Evolutionary conservation across 2,113 vertebrate species (phyloP).

Genomic region (Hypanus sabinus): DNA sequence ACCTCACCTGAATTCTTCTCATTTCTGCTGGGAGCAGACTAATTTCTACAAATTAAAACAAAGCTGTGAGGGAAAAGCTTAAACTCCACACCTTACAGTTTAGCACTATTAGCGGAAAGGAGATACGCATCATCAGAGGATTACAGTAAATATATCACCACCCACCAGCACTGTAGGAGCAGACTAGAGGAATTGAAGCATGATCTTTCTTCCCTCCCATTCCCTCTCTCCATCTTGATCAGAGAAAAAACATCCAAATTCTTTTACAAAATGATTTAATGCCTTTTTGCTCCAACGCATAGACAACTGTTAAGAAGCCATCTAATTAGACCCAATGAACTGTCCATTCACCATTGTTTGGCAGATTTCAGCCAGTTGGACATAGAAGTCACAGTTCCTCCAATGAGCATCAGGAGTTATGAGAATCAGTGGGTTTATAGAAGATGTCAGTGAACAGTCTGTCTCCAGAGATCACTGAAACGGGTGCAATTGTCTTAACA

Average conservation of each 20-base stretch:
- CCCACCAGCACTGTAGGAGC: neutral
- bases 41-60: neutral
- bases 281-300: neutral
- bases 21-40: neutral
- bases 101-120: neutral
- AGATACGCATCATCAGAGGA: neutral
- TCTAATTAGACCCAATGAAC: neutral
- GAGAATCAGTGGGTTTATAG: too few relatives aligned
- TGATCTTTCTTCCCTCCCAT: neutral
- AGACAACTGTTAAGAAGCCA: neutral
- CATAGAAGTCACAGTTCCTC: neutral
- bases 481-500: neutral
- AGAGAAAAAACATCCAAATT: neutral
- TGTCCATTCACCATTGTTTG: neutral
- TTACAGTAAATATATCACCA: neutral
- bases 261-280: neutral
- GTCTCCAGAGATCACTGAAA: neutral
- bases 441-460: too few relatives aligned
- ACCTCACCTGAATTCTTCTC: neutral
- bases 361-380: neutral
- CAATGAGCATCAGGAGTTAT: neutral
- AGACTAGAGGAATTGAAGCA: neutral
- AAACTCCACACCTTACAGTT: neutral
- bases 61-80: neutral
- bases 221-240: neutral